phyloP scores from a whole-genome alignment of 2,888 invertebrate genomes.

The Disparrhopalites patrizii region DNA sequence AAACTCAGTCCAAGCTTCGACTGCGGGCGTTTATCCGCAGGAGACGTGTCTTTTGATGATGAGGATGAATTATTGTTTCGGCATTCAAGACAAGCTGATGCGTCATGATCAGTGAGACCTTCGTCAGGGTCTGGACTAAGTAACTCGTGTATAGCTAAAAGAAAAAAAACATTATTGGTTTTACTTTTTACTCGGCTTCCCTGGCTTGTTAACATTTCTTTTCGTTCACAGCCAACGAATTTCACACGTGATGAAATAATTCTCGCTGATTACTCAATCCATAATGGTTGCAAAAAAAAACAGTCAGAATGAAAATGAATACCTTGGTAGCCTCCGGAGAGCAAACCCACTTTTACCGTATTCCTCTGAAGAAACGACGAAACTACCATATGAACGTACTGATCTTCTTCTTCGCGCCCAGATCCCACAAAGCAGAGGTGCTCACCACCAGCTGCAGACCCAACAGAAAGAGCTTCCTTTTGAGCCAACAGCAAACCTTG shows the following conservation, averaged over 20 bases:
- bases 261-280: too few relatives aligned
- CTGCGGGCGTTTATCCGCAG: slow-evolving; percentile 13
- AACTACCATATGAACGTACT: slow-evolving; percentile 96
- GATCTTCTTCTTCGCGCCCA: slow-evolving; percentile 70
- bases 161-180: background rate
- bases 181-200: background rate
- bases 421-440: slow-evolving; percentile 71
- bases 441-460: slow-evolving; percentile 80
- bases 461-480: slow-evolving; percentile 76
- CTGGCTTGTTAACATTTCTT: too few relatives aligned
- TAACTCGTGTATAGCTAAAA: slow-evolving; percentile 64
- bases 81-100: slow-evolving; percentile 75
- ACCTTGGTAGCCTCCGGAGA: slow-evolving; percentile 82
- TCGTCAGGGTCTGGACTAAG: slow-evolving; percentile 62
- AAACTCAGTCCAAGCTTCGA: slow-evolving; percentile 23
- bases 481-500: slow-evolving; percentile 88
- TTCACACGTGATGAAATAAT: background rate
- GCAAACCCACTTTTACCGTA: slow-evolving; percentile 84
- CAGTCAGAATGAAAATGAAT: slow-evolving; percentile 6
- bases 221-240: too few relatives aligned
- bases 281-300: slow-evolving; percentile 1
- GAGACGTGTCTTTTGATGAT: slow-evolving; percentile 15
- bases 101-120: slow-evolving; percentile 79
- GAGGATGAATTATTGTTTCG: slow-evolving; percentile 24
- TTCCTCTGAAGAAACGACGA: slow-evolving; percentile 93